These are phyloP conservation scores for Drosophila repletoides DNA, from an alignment of 1,140 invertebrate genomes.

Conservation along the genomic window DNA sequence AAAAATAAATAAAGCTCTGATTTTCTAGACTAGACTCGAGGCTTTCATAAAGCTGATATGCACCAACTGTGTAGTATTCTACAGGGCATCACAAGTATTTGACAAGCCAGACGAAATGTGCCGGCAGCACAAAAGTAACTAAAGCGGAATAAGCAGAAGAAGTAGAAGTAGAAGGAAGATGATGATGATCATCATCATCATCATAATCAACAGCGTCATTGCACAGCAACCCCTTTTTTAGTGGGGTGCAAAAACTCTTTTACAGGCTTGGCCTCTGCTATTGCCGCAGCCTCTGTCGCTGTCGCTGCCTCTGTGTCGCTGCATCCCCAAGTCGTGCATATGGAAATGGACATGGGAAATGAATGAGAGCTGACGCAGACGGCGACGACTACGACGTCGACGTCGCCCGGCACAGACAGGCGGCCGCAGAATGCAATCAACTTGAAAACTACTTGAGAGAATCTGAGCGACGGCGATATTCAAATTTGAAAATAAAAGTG, in stretches of 20 bases:
- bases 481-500: slow-evolving; percentile 77
- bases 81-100: slow-evolving; percentile 27
- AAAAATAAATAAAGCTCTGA: too few species aligned
- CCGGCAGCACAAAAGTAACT: slow-evolving; percentile 27
- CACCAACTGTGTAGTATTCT: neutral
- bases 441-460: slow-evolving; percentile 77
- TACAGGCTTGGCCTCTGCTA: slow-evolving; percentile 14
- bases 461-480: slow-evolving; percentile 58
- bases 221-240: slow-evolving; percentile 40
- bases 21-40: neutral
- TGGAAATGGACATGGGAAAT: slow-evolving; percentile 58
- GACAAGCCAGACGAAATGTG: slow-evolving; percentile 20
- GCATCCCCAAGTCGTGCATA: slow-evolving; percentile 40
- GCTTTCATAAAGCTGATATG: neutral
- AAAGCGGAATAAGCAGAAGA: slow-evolving; percentile 18
- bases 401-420: slow-evolving; percentile 48
- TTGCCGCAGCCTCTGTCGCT: slow-evolving; percentile 13
- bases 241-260: slow-evolving; percentile 47
- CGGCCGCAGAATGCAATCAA: slow-evolving; percentile 68
- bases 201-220: slow-evolving; percentile 23
- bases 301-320: neutral
- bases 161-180: too few species aligned
- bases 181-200: slow-evolving; percentile 23
- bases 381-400: neutral
- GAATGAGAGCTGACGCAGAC: slow-evolving; percentile 41